These are phyloP conservation scores for Aegotheles bennettii DNA, from an alignment of 2,113 vertebrate genomes.

Conservation along the genomic window DNA sequence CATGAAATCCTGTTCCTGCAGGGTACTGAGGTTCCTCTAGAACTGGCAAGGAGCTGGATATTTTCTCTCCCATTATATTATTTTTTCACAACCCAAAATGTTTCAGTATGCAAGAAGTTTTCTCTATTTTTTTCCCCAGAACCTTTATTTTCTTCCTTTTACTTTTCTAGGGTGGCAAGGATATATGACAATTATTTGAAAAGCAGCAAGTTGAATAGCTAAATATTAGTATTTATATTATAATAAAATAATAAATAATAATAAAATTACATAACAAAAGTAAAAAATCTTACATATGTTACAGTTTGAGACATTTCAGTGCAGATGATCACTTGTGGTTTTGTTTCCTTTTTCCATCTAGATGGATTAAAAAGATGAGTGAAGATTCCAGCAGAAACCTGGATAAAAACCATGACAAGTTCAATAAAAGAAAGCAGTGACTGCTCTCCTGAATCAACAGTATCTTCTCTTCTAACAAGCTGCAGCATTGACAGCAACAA, in stretches of 20 bases:
- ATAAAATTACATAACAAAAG: neutral
- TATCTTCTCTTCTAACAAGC: constrained; percentile 79
- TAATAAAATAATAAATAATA: too few species aligned
- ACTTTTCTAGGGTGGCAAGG: too few species aligned
- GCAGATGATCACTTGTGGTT: neutral
- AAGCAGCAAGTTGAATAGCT: neutral
- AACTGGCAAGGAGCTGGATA: neutral
- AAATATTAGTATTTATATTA: too few species aligned
- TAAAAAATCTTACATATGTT: accelerated
- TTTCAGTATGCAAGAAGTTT: neutral
- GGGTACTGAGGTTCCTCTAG: neutral
- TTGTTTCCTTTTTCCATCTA: neutral
- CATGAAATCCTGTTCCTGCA: accelerated
- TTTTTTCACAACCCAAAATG: neutral
- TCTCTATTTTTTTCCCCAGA: neutral
- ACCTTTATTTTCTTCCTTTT: neutral
- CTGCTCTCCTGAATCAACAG: constrained; percentile 77
- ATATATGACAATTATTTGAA: neutral
- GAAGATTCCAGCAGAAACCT: neutral
- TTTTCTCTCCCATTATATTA: neutral
- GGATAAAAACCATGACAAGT: constrained; percentile 54
- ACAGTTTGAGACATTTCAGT: neutral
- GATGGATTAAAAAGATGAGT: constrained; percentile 25
- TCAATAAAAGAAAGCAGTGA: neutral
- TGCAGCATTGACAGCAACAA: constrained; percentile 60